Base-by-base conservation (phyloP, 2,888 invertebrate genomes). In the Thecophora atra region DNA sequence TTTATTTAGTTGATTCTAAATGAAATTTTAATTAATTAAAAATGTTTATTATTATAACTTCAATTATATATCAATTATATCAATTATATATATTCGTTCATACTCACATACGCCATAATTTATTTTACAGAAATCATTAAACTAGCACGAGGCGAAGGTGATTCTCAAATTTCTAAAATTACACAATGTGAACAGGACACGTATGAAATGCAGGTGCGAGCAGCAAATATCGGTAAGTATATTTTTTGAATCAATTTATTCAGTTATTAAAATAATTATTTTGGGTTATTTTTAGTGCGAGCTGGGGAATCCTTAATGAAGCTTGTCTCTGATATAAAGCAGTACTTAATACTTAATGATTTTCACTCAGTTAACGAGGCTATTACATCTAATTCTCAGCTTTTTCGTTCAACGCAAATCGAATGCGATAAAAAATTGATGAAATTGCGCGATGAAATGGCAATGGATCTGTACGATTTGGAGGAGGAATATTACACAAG, bases 341-440 rank as follows among this genome's bases (percentile, higher is more conserved):
- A 99, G 84, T 99, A 98, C 86, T 88, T 99, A 60, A 98, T 99
- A 80, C 89, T 99, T 24, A 99, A 99, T 86, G 99, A 99, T 87
- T 99, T 99, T 84, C 97, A 97, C 60, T 97, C 98, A 1, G 96
- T 99, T 0, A 99, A 99, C 85, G 97, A 98, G 83, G 96, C 98
- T 0, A 98, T 99, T 76, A 93, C 94, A n/a, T 93, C 94, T 78
- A 97, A 97, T 84, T 95, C 95, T 0, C 94, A 95, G 83, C 86
- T 96, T 15, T 97, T 95, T 83, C 91, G 96, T 72, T 93, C 94
- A 0, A 95, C 95, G 82, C 97, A 97, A 88, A 92, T 92, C 63
- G 97, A 97, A 84, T 95, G 96, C 86, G 98, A 98, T 87, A 94
- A 94, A 80, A 97, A 97, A 87, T 87, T 98, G 24, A 95, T 97